Percentiles rank a stretch among this genome's conserved stretches.
Conservation (phyloP, 2,797 vertebrate genomes). For the Erethizon dorsatum region DNA sequence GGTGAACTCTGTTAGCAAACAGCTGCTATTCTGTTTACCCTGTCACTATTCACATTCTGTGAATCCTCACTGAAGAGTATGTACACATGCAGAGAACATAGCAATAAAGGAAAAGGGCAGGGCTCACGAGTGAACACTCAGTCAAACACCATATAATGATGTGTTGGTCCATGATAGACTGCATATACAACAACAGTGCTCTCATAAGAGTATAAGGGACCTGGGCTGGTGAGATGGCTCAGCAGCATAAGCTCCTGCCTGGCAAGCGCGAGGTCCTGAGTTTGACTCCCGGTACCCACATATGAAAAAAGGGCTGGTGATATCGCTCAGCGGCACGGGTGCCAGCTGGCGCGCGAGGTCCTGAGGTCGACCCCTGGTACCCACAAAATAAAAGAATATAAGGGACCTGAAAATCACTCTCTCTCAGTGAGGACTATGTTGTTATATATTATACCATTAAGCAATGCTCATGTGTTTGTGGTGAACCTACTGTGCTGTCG, state of each 20-base stretch:
- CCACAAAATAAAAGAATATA: background rate
- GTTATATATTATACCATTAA: too few species aligned
- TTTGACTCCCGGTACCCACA: too few species aligned
- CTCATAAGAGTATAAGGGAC: background rate
- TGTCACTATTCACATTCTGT: rapidly evolving
- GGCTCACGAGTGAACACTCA: background rate
- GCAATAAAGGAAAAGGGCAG: background rate
- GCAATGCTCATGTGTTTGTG: background rate
- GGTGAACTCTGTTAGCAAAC: background rate
- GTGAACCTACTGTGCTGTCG: background rate
- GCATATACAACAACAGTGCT: background rate
- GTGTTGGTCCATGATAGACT: background rate
- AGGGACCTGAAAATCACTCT: too few species aligned
- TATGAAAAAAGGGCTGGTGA: too few species aligned
- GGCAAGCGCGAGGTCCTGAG: too few species aligned
- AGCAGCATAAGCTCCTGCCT: too few species aligned
- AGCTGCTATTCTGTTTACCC: rapidly evolving
- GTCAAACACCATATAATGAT: background rate
- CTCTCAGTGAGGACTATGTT: background rate
- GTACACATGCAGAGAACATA: rapidly evolving
- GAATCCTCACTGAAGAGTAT: too few species aligned
- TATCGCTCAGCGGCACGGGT: too few species aligned
- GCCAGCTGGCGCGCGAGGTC: too few species aligned
- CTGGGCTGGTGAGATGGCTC: too few species aligned
- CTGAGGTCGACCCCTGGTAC: too few species aligned